Evolutionary conservation across 2,888 invertebrate species (phyloP), one percentile per base, ranked within the genome.

Genomic region (Tetropium fuscum): DNA sequence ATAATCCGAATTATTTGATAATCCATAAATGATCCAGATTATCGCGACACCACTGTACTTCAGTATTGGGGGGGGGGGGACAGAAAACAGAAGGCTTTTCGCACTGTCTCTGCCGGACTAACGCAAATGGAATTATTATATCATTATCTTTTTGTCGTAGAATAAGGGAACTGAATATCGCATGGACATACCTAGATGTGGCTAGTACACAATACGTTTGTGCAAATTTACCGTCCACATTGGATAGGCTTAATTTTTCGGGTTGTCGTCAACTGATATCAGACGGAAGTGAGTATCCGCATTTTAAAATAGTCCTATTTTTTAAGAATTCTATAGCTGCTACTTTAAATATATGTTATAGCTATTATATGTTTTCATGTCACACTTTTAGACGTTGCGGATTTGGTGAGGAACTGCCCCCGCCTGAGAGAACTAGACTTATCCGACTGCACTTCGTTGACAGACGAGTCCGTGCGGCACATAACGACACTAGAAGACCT

Each of bases 391-490:
- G 95, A 91, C 84, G 84, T 95, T 3, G 78, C 81, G 3, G 82
- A 84, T 6, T 82, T 97, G 45, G 87, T 87, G 0, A 73, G 77
- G 8, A 85, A 88, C 3, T 94, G 94, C 76, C 87, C 90, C 0
- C 83, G 88, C 1, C 84, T 97, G 11, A 81, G 90, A 34, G 95
- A 96, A 80, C 83, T 97, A 66, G 97, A 97, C 83, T 78, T 96
- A 57, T 96, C 96, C 13, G 97, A 97, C 82, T 93, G 94, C 73
- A 89, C 91, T 4, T 84, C 86, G 11, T 80, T 97, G 2, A 89
- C 91, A 0, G 86, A 85, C 7, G 81, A 82, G 44, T 81, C 87
- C n/a, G 82, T 93, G 1, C 81, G 83, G 11, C 81, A 84, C 73
- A 84, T 93, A 38, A 78, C 86, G 36, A 80, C 81, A 48, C 83